Evolutionary conservation across 1,140 invertebrate species (phyloP).

Genomic region (Meteorus sp.): DNA sequence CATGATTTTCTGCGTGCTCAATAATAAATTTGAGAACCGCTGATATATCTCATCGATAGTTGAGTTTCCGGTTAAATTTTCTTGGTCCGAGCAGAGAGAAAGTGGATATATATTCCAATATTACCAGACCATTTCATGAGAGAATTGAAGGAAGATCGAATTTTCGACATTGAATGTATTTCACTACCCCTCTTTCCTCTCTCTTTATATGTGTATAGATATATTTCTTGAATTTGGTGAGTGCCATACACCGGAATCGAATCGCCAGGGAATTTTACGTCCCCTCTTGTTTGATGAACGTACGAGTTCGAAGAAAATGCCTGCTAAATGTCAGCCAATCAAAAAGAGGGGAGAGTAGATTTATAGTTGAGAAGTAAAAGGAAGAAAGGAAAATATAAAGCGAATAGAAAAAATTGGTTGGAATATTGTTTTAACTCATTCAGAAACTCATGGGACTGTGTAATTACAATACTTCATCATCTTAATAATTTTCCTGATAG

Average conservation of each 20-base stretch:
- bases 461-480: no score
- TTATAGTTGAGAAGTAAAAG: background rate
- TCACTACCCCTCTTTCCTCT: background rate
- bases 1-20: no score
- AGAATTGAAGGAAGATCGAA: constrained; percentile 23
- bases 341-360: background rate
- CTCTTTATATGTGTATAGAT: background rate
- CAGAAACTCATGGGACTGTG: no score
- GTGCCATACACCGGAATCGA: constrained; percentile 12
- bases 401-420: no score
- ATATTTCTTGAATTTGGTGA: background rate
- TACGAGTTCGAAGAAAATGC: background rate
- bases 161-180: constrained; percentile 18
- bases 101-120: constrained; percentile 23
- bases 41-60: background rate
- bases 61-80: constrained; percentile 27
- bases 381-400: no score
- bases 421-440: no score
- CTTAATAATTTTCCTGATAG: no score
- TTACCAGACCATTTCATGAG: constrained; percentile 25
- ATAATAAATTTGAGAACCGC: constrained; percentile 18
- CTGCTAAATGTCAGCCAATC: constrained; percentile 21
- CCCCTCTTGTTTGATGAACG: no score
- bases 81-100: constrained; percentile 2
- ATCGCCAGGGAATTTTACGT: constrained; percentile 14